Evolutionary conservation across 2,888 invertebrate species (phyloP).

Genomic region (Hecatera dysodea): DNA sequence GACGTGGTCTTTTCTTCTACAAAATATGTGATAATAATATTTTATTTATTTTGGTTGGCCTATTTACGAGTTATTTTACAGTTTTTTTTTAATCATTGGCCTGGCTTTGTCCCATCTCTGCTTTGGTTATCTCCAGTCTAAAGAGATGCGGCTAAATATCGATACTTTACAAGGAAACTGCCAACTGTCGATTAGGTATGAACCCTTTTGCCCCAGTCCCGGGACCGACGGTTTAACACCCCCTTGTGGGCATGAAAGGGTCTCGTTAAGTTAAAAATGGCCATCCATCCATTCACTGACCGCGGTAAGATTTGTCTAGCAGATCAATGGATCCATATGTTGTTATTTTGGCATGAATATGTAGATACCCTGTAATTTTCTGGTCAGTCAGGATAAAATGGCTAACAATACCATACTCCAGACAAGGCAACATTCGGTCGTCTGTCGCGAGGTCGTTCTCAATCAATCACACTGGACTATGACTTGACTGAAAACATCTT

Average conservation of each 20-base stretch:
- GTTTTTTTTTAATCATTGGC: too few relatives aligned
- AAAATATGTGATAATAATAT: too few relatives aligned
- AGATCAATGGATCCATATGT: not conserved
- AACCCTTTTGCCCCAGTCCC: conserved; percentile 12
- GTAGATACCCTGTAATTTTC: not conserved
- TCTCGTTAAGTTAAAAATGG: conserved; percentile 37
- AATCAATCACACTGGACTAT: too few relatives aligned
- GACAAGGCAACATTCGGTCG: too few relatives aligned
- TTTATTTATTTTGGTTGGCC: too few relatives aligned
- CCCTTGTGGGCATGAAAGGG: conserved; percentile 27
- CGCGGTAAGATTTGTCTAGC: conserved; percentile 18
- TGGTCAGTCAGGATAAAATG: not conserved
- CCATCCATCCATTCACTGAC: conserved; percentile 23
- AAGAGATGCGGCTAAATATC: conserved; percentile 21
- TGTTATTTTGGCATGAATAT: conserved; percentile 7
- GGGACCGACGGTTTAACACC: conserved; percentile 22
- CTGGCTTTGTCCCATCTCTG: not conserved
- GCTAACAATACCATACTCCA: not conserved
- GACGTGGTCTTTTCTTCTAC: too few relatives aligned
- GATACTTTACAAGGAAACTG: conserved; percentile 33
- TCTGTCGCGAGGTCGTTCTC: too few relatives aligned
- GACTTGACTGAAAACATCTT: too few relatives aligned
- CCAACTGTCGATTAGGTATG: conserved; percentile 9
- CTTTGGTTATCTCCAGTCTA: not conserved
- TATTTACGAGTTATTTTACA: too few relatives aligned